These are phyloP conservation scores for Magallana nippona DNA, from an alignment of 2,888 invertebrate species.

Conservation along the genomic window DNA sequence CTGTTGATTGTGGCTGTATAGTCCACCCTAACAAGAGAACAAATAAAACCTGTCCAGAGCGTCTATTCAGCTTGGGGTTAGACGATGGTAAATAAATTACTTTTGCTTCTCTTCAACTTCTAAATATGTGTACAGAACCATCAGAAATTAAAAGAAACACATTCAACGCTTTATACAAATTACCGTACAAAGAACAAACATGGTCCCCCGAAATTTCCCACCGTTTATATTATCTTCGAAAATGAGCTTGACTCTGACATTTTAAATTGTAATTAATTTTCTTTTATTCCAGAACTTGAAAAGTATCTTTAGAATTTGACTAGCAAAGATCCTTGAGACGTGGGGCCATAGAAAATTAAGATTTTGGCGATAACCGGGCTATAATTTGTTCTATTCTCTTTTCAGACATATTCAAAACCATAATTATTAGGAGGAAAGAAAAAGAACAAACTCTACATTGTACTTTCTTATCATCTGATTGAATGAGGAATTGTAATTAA, in stretches of 20 bases:
- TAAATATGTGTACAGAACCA: constrained; percentile 48
- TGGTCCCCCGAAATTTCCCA: constrained; percentile 42
- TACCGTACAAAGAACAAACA: constrained; percentile 43
- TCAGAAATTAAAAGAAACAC: constrained; percentile 43
- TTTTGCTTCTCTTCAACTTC: constrained; percentile 36
- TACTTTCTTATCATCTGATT: constrained; percentile 36
- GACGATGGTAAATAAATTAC: constrained; percentile 44
- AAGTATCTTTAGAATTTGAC: constrained; percentile 39
- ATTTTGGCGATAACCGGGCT: constrained; percentile 4
- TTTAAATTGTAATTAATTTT: constrained; percentile 51
- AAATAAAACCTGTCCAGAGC: constrained; percentile 38
- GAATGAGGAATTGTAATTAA: constrained; percentile 38
- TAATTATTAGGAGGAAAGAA: constrained; percentile 28
- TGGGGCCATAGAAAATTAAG: constrained; percentile 40
- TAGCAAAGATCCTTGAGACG: constrained; percentile 37
- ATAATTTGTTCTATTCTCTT: constrained; percentile 43
- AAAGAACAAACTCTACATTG: constrained; percentile 34
- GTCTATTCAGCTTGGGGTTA: constrained; percentile 36
- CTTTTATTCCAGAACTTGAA: constrained; percentile 24
- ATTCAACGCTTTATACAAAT: constrained; percentile 47
- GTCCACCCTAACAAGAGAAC: background rate
- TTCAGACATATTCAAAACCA: constrained; percentile 33
- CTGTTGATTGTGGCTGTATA: constrained; percentile 38
- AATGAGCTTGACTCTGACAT: constrained; percentile 43
- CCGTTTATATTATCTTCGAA: constrained; percentile 35